phyloP scores from a whole-genome alignment of 2,113 vertebrate genomes.

The Marmota flaviventris region DNA sequence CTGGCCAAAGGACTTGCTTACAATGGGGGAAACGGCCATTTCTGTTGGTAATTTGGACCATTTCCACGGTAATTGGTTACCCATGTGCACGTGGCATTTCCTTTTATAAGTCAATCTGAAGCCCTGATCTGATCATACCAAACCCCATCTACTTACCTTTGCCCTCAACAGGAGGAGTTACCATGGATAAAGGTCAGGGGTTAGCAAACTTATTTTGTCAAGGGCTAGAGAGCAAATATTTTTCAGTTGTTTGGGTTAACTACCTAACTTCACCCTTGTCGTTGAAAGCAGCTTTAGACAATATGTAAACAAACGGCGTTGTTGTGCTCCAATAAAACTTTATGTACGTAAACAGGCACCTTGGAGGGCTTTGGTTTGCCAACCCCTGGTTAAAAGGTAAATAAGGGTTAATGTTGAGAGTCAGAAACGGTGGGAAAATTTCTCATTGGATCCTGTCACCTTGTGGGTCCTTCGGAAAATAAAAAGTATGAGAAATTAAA shows the following conservation, averaged over 20 bases:
- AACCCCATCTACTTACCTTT: background rate
- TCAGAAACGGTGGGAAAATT: background rate
- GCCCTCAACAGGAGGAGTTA: background rate
- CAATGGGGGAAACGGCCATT: background rate
- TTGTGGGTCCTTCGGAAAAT: background rate
- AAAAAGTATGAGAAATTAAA: background rate
- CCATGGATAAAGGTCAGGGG: constrained; percentile 18
- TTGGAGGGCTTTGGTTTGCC: background rate
- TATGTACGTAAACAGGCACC: background rate
- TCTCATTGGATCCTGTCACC: background rate
- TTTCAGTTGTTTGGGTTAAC: constrained; percentile 28
- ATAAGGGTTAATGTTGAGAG: background rate
- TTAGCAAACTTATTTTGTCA: background rate
- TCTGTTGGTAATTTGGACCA: background rate
- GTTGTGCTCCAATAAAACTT: constrained; percentile 41
- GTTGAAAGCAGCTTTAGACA: constrained; percentile 6
- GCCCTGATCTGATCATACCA: background rate
- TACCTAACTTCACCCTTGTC: background rate
- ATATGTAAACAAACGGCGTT: background rate
- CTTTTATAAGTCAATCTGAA: background rate
- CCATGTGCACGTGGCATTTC: background rate
- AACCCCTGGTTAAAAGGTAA: background rate
- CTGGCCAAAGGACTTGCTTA: background rate
- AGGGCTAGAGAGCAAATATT: constrained; percentile 56
- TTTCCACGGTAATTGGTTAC: background rate